These are phyloP conservation scores for Dromius quadrimaculatus DNA, from an alignment of 2,888 invertebrate genomes.

Conservation along the genomic window DNA sequence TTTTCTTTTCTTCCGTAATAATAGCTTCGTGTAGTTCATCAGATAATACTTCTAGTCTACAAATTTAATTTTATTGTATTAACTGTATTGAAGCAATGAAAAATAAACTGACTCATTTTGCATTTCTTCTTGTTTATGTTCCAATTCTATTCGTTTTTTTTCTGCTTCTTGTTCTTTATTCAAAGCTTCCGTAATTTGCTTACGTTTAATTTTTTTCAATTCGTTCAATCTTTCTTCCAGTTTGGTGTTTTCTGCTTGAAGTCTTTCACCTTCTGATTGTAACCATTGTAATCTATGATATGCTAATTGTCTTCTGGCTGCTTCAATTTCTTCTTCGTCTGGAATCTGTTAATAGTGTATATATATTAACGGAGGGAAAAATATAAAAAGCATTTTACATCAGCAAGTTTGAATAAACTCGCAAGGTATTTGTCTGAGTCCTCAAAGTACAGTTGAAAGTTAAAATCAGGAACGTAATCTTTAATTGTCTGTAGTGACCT, in stretches of 20 bases:
- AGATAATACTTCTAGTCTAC: constrained; percentile 60
- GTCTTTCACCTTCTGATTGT: constrained; percentile 63
- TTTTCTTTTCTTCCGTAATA: constrained; percentile 54
- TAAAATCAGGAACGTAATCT: constrained; percentile 61
- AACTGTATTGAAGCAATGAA: neutral
- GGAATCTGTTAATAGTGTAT: constrained; percentile 54
- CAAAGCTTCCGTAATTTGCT: constrained; percentile 58
- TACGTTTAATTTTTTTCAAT: constrained; percentile 60
- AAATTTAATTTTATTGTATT: constrained; percentile 12
- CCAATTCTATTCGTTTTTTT: constrained; percentile 58
- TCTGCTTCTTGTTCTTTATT: constrained; percentile 59
- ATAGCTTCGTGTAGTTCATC: constrained; percentile 61
- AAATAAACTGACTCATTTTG: constrained; percentile 60
- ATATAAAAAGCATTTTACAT: constrained; percentile 32
- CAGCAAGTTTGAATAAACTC: constrained; percentile 58
- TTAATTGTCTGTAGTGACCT: constrained; percentile 62
- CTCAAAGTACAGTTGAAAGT: constrained; percentile 62
- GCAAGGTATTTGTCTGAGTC: constrained; percentile 60
- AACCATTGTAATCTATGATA: constrained; percentile 65
- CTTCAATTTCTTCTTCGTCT: constrained; percentile 60
- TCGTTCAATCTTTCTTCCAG: constrained; percentile 60
- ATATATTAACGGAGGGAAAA: neutral
- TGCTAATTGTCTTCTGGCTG: constrained; percentile 62
- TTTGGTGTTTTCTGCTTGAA: constrained; percentile 62
- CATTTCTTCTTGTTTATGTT: constrained; percentile 60